Percentiles rank a stretch among this genome's conserved stretches.
phyloP scores from a whole-genome alignment of 2,888 invertebrate genomes.

The Phasia obesa region DNA sequence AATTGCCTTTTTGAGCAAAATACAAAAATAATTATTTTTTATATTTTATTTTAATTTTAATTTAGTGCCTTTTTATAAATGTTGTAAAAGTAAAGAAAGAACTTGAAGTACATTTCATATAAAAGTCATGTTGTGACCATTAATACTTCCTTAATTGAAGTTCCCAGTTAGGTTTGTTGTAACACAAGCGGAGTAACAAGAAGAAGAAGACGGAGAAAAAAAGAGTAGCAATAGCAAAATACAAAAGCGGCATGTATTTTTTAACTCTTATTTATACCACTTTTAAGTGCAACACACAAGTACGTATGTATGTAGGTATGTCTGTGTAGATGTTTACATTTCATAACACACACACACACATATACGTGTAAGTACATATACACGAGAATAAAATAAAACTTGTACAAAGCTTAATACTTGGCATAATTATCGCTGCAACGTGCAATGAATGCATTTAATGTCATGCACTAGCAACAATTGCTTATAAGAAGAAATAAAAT shows the following conservation, averaged over 20 bases:
- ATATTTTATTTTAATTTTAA: neutral
- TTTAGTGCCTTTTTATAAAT: conserved; percentile 2
- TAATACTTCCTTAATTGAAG: conserved; percentile 72
- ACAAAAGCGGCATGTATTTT: conserved; percentile 36
- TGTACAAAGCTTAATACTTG: conserved; percentile 66
- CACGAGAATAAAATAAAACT: conserved; percentile 40
- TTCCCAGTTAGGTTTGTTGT: conserved; percentile 60
- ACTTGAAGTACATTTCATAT: conserved; percentile 60
- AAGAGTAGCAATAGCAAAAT: conserved; percentile 2
- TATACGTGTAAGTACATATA: neutral
- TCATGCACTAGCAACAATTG: conserved; percentile 56
- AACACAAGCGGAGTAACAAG: conserved; percentile 37
- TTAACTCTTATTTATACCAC: conserved; percentile 57
- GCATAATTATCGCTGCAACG: conserved; percentile 71
- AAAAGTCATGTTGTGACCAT: conserved; percentile 69
- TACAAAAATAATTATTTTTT: no score
- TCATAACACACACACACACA: conserved; percentile 1
- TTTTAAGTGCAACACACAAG: conserved; percentile 38
- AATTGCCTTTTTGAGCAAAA: no score
- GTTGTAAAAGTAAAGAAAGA: conserved; percentile 24
- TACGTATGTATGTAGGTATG: neutral
- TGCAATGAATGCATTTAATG: conserved; percentile 70
- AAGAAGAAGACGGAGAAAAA: conserved; percentile 18
- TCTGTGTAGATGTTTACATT: conserved; percentile 32
- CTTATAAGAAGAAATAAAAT: conserved; percentile 11